A percentile compares a stretch with the other conserved stretches of the same genome.
phyloP scores from a whole-genome alignment of 2,797 vertebrate species.

The Peromyscus attwateri region DNA sequence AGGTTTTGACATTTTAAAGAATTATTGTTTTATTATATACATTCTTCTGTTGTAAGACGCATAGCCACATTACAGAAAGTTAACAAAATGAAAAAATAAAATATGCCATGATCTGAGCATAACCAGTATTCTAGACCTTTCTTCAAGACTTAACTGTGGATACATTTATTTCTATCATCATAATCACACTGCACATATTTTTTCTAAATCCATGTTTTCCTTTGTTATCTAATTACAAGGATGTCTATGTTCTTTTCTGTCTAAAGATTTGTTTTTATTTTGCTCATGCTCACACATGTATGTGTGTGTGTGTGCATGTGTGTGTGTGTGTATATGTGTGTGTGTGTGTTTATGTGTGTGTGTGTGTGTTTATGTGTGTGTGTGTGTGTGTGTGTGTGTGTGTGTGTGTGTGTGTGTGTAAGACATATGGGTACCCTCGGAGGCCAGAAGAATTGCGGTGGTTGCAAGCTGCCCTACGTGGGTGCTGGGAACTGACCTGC shows the following conservation, averaged over 20 bases:
- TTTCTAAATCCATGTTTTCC: not conserved
- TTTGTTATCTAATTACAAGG: not conserved
- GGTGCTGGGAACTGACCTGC: not conserved
- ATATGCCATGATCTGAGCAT: not conserved
- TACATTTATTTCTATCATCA: not conserved
- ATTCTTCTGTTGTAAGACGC: not conserved
- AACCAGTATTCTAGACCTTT: not conserved
- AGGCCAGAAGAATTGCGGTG: not conserved
- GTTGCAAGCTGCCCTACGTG: not conserved
- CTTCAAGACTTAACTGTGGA: not conserved
- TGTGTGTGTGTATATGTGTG: not conserved
- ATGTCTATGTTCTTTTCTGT: not conserved
- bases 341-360: not conserved
- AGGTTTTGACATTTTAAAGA: not conserved
- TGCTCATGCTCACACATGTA: too few relatives aligned
- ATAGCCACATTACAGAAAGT: not conserved
- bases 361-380: not conserved
- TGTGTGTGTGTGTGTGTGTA: not conserved
- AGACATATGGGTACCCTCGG: not conserved
- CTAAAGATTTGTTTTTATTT: not conserved
- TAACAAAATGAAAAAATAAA: not conserved
- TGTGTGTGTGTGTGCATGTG: not conserved
- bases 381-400: not conserved
- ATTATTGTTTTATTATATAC: not conserved
- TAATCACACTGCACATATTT: not conserved